Base-by-base conservation (phyloP, 2,113 vertebrate genomes). In the Dipodomys ordii region DNA sequence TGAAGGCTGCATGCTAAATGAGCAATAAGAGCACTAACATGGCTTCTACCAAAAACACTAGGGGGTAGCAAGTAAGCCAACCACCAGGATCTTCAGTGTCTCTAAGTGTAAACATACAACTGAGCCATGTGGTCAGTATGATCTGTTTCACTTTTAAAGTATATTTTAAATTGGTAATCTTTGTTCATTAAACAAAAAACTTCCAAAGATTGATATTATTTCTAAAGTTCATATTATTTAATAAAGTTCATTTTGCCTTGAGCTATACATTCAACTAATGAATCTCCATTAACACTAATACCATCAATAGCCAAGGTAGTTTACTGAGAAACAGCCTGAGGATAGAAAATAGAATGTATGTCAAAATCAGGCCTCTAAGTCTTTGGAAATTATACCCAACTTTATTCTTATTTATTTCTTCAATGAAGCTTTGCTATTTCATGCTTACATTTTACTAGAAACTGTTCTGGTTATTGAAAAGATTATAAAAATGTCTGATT, bases 281-380 rank as follows among this genome's bases (percentile, higher is more conserved):
- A 79, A 39, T 93, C 3, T 87, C 68, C 68, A 60, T 69, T 96
- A 96, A 64, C 30, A 87, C 68, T 83, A 90, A 72, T 87, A 77
- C 20, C 9, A 80, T 83, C 30, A 64, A 30, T 84, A 80, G 84
- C 64, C 27, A 83, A 87, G 74, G 77, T 46, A 64, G 23, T 32
- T 90, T 64, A 39, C 12, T 87, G 73, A 94, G 18, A 92, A 80
- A 35, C 32, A 86, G 60, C 23, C 35, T 91, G 62, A 91, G 88
- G 68, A 81, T 44, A 83, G 7, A 91, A 83, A 92, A 46, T 22
- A 27, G 28, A 44, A 16, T 65, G 7, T 65, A 81, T 95, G 27
- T 93, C 30, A 32, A 4, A 68, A 77, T 80, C 12, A 46, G 53
- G 18, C 4, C 28, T 79, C 49, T 79, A 90, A 79, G 4, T 65